Evolutionary conservation across 30 jellyfish, hydroid and myxozoan genomes (phyloP).

Genomic region (Phacellophora camtschatica): DNA sequence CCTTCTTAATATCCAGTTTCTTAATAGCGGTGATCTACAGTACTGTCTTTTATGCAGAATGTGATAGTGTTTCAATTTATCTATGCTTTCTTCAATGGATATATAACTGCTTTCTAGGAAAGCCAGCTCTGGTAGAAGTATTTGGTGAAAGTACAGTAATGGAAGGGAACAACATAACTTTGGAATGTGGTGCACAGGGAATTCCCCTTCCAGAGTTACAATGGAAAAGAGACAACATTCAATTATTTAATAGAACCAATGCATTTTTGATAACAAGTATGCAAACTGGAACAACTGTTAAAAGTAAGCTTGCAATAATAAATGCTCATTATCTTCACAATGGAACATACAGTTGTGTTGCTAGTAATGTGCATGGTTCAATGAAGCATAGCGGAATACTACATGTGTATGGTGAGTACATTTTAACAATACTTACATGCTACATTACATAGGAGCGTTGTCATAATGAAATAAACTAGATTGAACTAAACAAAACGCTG

Average conservation of each 20-base stretch:
- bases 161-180: constrained; percentile 1
- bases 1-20: too few relatives aligned
- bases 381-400: constrained; percentile 24
- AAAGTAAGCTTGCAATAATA: background rate
- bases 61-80: background rate
- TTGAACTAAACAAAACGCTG: too few relatives aligned
- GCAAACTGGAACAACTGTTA: background rate
- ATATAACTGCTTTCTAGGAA: constrained; percentile 1
- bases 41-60: background rate
- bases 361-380: constrained; percentile 37
- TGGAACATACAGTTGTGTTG: constrained; percentile 52
- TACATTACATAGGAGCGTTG: background rate
- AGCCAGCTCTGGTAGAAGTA: constrained; percentile 21
- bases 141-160: constrained; percentile 10
- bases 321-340: constrained; percentile 32
- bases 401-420: constrained; percentile 33
- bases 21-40: too few relatives aligned
- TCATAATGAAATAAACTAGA: too few relatives aligned
- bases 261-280: background rate
- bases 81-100: background rate
- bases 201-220: constrained; percentile 2
- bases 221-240: constrained; percentile 23
- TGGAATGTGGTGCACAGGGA: constrained; percentile 40
- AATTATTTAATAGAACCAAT: background rate
- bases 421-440: background rate